Conservation (phyloP, 2,888 invertebrate genomes). For the Byasa hedistus region DNA sequence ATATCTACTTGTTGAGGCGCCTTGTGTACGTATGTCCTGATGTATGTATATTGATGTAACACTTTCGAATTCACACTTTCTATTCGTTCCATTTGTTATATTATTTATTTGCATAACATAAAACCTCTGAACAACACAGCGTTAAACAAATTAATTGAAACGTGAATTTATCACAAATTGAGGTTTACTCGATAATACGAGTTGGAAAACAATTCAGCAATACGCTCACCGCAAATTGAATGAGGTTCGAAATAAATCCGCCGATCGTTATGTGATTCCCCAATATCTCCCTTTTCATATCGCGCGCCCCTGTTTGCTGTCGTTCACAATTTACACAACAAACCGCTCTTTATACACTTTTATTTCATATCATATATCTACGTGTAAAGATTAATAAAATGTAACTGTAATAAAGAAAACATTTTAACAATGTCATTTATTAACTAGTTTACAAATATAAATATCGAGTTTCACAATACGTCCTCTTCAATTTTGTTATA, state of each 20-base stretch:
- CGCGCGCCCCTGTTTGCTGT: slow-evolving; percentile 69
- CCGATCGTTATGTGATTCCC: slow-evolving; percentile 71
- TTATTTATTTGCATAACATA: slow-evolving; percentile 16
- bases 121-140: slow-evolving; percentile 16
- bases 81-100: slow-evolving; percentile 31
- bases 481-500: too few species aligned
- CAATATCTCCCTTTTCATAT: slow-evolving; percentile 60
- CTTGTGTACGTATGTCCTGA: slow-evolving; percentile 58
- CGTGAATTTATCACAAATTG: slow-evolving; percentile 38
- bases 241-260: slow-evolving; percentile 75
- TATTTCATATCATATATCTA: slow-evolving; percentile 12
- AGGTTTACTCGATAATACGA: slow-evolving; percentile 46
- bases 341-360: slow-evolving; percentile 45
- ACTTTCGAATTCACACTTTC: slow-evolving; percentile 66
- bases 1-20: slow-evolving; percentile 50
- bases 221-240: slow-evolving; percentile 76
- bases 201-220: slow-evolving; percentile 71
- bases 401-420: too few species aligned
- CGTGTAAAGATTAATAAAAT: background rate
- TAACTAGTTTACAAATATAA: too few species aligned
- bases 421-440: too few species aligned
- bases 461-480: too few species aligned
- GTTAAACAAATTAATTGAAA: slow-evolving; percentile 30
- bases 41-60: slow-evolving; percentile 54
- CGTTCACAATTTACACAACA: slow-evolving; percentile 57